Evolutionary conservation across 1,140 invertebrate species (phyloP), one percentile per base, ranked within the genome.

Genomic region (Paraescarpia echinospica): DNA sequence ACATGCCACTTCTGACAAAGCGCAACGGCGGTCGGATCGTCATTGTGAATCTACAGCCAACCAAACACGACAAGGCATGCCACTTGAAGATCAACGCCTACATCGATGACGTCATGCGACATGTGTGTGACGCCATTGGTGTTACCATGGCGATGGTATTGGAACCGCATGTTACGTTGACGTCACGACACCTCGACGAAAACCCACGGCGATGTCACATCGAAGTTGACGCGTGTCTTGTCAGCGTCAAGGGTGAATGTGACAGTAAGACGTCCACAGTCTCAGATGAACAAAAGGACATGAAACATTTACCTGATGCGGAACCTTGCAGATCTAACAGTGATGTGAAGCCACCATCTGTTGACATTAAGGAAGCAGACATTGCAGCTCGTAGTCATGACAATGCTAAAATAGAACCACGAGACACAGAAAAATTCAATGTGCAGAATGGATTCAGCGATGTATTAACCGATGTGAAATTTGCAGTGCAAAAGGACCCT

Each of bases 1-100:
- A 98, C 96, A 96, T 99, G 93, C 99, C 99, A 48, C 95, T 99
- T 33, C 97, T 97, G 12, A 98, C 98, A 35, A 98, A 98, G 94
- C 98, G 98, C 95, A 98, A 98, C 95, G 97, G 97, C 97, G 98
- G 91, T 0, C 98, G 98, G 96, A 96, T 99, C 90, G 98, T 99
- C 9, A 98, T 99, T 94, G 98, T 99, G 92, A 99, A 99, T 96
- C 96, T 99, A 48, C 99, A 99, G 96, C 97, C 98, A 88, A 99
- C 99, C 33, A 99, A 99, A 97, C 98, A 99, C 97, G 98, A 99
- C 94, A 98, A 98, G 94, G 98, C 98, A 96, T 98, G 98, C 41
- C 97, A 99, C 96, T 96, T 99, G 91, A 97, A 98, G 91, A 98
- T 99, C 93, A 97, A 98, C 94, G 97, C 97, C 51, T 99, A 98